Evolutionary conservation across 2,888 invertebrate genomes (phyloP), one percentile per base, ranked within the genome.

Genomic region (Seira ritae): DNA sequence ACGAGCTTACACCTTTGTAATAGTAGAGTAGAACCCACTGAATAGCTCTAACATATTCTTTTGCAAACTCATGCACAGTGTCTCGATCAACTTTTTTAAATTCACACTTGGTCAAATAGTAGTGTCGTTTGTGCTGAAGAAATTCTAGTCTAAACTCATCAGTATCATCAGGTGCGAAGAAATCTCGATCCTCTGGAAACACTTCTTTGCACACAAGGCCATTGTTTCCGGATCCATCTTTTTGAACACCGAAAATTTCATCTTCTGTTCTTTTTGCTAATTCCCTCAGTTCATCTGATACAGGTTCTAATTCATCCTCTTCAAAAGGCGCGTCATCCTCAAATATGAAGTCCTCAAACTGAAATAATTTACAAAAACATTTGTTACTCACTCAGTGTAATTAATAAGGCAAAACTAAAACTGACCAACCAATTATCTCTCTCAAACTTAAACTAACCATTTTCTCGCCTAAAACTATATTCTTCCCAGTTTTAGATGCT

Each of bases 1-100:
- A 99, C 0, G 98, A 98, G 72, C 96, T 95, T 66, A 98, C 97
- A 4, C 99, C 99, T 89, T 96, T 95, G 91, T 98, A 99, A 91
- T 99, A 99, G 91, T 99, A 99, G 90, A 95, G 93, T 19, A 99
- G 92, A 90, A 97, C 97, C 99, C 99, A 99, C 89, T 99, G 98
- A 70, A 99, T 94, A 0, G 98, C 98, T 60, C 95, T 92, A 10
- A 99, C 95, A 90, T 98, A 99, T 71, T 96, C 94, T 90, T 95
- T 94, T 0, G 97, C 96, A 91, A 97, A 97, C 50, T 94, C 94
- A 19, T 93, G 92, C 89, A 97, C 91, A 6, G 96, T 95, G 89
- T 95, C 94, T 1, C 96, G 96, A 90, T 95, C 95, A 62, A 97
- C 95, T 90, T 95, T 93, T 50, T 92, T 92, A 90, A 95, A 96